Evolutionary conservation across 2,888 invertebrate species (phyloP).

Genomic region (Caenorhabditis parvicauda): DNA sequence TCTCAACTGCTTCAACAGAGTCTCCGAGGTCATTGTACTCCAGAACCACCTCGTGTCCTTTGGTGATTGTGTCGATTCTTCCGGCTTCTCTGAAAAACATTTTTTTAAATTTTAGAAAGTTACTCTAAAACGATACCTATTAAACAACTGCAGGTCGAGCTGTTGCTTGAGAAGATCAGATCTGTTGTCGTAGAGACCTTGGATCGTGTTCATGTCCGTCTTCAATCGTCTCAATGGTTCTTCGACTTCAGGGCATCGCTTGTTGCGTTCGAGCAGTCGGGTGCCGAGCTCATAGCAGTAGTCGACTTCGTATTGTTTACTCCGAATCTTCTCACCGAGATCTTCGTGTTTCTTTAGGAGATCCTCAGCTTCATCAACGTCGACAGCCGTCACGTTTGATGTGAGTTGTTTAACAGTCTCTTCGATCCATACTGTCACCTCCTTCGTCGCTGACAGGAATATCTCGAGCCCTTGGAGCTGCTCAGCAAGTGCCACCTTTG

Average conservation of each 20-base stretch:
- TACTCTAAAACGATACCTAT: too few relatives aligned
- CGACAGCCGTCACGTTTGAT: conserved; percentile 44
- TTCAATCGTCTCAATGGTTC: conserved; percentile 28
- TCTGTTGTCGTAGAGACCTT: conserved; percentile 68
- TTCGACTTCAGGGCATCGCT: conserved; percentile 45
- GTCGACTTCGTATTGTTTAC: conserved; percentile 66
- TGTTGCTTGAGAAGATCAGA: conserved; percentile 83
- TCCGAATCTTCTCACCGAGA: conserved; percentile 73
- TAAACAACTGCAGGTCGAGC: conserved; percentile 82
- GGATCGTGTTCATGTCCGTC: conserved; percentile 65
- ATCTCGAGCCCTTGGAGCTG: conserved; percentile 90
- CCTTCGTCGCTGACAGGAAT: conserved; percentile 70
- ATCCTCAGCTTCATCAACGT: conserved; percentile 85
- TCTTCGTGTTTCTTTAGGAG: conserved; percentile 86
- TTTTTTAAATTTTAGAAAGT: too few relatives aligned
- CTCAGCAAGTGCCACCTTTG: conserved; percentile 80
- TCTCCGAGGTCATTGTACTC: conserved; percentile 79
- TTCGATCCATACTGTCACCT: conserved; percentile 43
- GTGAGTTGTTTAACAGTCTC: conserved; percentile 40
- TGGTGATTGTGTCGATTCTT: conserved; percentile 90
- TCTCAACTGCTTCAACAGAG: conserved; percentile 73
- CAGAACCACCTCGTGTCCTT: conserved; percentile 87
- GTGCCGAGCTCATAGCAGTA: conserved; percentile 76
- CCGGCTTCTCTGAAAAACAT: conserved; percentile 97
- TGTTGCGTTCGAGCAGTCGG: conserved; percentile 71